Evolutionary conservation across 2,113 vertebrate species (phyloP), one percentile per base, ranked within the genome.

Genomic region (Labeo catla): DNA sequence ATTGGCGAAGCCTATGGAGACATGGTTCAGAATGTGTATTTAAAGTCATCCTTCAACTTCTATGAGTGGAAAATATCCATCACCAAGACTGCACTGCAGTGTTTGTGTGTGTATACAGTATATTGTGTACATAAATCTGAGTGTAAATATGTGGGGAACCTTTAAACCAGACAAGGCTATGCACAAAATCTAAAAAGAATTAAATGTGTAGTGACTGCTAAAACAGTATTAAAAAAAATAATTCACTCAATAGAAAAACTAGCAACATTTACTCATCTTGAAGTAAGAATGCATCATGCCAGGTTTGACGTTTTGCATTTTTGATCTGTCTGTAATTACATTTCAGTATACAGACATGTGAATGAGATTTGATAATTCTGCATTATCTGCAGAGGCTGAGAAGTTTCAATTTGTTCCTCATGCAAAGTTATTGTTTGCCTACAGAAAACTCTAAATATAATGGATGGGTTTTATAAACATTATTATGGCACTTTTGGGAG

Each of bases 11-110:
- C 54, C 43, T 83, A 15, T 63, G 39, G 36, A 50, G 57, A 50
- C 54, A 39, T 72, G 49, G 13, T 49, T 8, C 70, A 74, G 28
- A 13, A 6, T 47, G 12, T 54, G 12, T 68, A 52, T 49, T 70
- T 70, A 6, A 83, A 52, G 81, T 45, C 4, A 39, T 80, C 39
- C 77, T 47, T 65, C 59, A 65, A 34, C 39, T 49, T 81, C 21
- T 16, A 47, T 39, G 19, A 59, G 4, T 54, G 50, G 23, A 61
- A 61, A 21, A 43, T 45, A 79, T 43, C 34, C 45, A 6, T 80
- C 77, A 61, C 54, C 19, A 80, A 59, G 34, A 61, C 54, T 13
- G 34, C 9, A n/a, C n/a, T 19, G 19, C 34, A 61, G 54, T 43
- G 19, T 43, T 19, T 77, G 76, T 79, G 49, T 52, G 23, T 16